phyloP scores from a whole-genome alignment of 2,888 invertebrate species.

The Coremacera marginata region DNA sequence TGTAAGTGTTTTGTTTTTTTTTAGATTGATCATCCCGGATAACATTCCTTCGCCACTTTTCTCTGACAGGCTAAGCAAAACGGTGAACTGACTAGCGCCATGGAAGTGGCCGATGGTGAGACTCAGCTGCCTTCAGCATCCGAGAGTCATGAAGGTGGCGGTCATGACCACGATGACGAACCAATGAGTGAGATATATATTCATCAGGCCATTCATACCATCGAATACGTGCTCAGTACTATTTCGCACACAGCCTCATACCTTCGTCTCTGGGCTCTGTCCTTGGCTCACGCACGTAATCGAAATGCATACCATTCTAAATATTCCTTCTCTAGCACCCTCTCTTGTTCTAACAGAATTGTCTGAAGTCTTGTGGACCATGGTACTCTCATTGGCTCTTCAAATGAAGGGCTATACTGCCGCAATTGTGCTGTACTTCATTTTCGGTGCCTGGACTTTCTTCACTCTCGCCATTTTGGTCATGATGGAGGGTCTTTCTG shows the following conservation, averaged over 20 bases:
- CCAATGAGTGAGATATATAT: slow-evolving; percentile 91
- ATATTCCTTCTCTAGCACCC: not conserved
- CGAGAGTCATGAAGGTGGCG: slow-evolving; percentile 68
- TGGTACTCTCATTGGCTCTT: slow-evolving; percentile 89
- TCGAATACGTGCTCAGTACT: slow-evolving; percentile 95
- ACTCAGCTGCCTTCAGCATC: slow-evolving; percentile 49
- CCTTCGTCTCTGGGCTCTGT: slow-evolving; percentile 95
- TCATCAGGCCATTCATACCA: slow-evolving; percentile 95
- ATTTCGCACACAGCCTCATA: slow-evolving; percentile 98
- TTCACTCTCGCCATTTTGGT: slow-evolving; percentile 96
- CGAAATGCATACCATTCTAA: slow-evolving; percentile 47
- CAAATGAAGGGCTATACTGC: slow-evolving; percentile 76
- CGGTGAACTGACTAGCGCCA: slow-evolving; percentile 77
- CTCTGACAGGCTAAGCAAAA: slow-evolving; percentile 65
- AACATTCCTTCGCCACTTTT: not conserved
- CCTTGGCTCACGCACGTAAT: slow-evolving; percentile 94
- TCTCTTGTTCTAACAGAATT: slow-evolving; percentile 73
- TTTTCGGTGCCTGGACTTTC: slow-evolving; percentile 92
- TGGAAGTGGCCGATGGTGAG: slow-evolving; percentile 68
- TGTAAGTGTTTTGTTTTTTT: slow-evolving; percentile 68
- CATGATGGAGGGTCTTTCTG: slow-evolving; percentile 99
- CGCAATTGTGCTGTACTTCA: slow-evolving; percentile 81
- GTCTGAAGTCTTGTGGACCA: slow-evolving; percentile 92
- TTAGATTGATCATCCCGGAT: slow-evolving; percentile 51
- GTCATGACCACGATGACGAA: slow-evolving; percentile 72